Percentiles rank a stretch among this genome's conserved stretches.
Conservation (phyloP, 2,888 invertebrate species). For the Thyatira batis region DNA sequence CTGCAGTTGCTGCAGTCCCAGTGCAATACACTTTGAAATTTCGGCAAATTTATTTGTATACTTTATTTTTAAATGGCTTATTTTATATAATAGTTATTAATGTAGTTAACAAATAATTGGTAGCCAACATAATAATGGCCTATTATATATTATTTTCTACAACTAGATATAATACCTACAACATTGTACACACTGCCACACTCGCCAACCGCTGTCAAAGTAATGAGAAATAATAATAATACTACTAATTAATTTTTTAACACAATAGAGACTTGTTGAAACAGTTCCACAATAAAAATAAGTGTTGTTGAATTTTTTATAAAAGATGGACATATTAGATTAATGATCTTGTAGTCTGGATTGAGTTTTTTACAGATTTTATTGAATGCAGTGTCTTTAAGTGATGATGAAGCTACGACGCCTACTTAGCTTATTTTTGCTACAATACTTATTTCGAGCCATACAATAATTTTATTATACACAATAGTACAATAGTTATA, state of each 20-base stretch:
- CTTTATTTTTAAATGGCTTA: constrained; percentile 54
- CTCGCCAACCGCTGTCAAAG: constrained; percentile 78
- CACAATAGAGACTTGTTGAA: constrained; percentile 78
- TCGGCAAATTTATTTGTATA: constrained; percentile 57
- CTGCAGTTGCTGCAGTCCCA: constrained; percentile 66
- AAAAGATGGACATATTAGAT: constrained; percentile 79
- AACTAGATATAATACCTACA: constrained; percentile 42
- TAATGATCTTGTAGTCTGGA: constrained; percentile 82
- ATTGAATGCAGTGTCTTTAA: constrained; percentile 63
- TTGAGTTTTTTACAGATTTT: constrained; percentile 80
- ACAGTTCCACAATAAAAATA: constrained; percentile 80
- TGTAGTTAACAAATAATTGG: constrained; percentile 69
- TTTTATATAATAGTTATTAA: constrained; percentile 51
- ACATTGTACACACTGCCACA: constrained; percentile 68
- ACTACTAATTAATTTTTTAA: constrained; percentile 60
- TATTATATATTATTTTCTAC: constrained; percentile 57
- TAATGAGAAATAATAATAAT: constrained; percentile 37
- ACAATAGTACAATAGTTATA: constrained; percentile 70
- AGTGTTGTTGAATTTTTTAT: constrained; percentile 82
- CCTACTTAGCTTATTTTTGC: constrained; percentile 74
- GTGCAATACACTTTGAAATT: constrained; percentile 75
- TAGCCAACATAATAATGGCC: constrained; percentile 78
- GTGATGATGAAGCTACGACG: constrained; percentile 52
- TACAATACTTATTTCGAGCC: constrained; percentile 73
- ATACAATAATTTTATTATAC: constrained; percentile 47